Evolutionary conservation across 2,113 vertebrate species (phyloP).

Genomic region (Dipodomys stephensi): DNA sequence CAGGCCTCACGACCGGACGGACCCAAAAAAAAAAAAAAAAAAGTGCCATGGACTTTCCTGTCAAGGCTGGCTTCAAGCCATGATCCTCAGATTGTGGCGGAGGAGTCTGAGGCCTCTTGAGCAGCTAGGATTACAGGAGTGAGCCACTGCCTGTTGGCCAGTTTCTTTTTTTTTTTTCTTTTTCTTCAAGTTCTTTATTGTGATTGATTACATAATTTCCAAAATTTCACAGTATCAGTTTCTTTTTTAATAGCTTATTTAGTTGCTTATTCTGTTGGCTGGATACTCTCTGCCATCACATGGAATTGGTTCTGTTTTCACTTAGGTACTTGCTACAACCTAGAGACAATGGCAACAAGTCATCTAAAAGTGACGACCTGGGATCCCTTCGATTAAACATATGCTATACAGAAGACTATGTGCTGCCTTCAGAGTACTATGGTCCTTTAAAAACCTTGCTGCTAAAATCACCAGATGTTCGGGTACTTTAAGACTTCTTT

Average conservation of each 20-base stretch:
- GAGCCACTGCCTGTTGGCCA: too few species aligned
- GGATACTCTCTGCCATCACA: background rate
- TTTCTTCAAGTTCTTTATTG: too few species aligned
- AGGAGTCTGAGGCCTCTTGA: too few species aligned
- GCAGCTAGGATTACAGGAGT: too few species aligned
- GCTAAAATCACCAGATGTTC: conserved; percentile 96
- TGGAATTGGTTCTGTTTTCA: conserved; percentile 52
- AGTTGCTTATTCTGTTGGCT: background rate
- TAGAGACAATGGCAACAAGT: conserved; percentile 96
- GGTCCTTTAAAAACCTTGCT: conserved; percentile 93
- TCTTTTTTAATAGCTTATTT: background rate
- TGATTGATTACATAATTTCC: too few species aligned
- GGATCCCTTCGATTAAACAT: conserved; percentile 96
- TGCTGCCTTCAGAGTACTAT: conserved; percentile 95
- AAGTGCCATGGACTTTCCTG: too few species aligned
- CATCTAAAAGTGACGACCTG: conserved; percentile 94
- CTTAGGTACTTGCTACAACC: conserved; percentile 97
- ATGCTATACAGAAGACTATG: conserved; percentile 97
- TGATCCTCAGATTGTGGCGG: too few species aligned
- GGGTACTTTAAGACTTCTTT: conserved; percentile 86
- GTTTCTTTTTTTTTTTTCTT: too few species aligned
- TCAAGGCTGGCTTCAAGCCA: too few species aligned
- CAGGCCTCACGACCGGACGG: too few species aligned
- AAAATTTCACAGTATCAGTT: background rate
- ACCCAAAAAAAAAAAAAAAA: too few species aligned